These are phyloP conservation scores for Lethenteron camtschaticum DNA, from an alignment of 2,113 vertebrate genomes.

Conservation along the genomic window DNA sequence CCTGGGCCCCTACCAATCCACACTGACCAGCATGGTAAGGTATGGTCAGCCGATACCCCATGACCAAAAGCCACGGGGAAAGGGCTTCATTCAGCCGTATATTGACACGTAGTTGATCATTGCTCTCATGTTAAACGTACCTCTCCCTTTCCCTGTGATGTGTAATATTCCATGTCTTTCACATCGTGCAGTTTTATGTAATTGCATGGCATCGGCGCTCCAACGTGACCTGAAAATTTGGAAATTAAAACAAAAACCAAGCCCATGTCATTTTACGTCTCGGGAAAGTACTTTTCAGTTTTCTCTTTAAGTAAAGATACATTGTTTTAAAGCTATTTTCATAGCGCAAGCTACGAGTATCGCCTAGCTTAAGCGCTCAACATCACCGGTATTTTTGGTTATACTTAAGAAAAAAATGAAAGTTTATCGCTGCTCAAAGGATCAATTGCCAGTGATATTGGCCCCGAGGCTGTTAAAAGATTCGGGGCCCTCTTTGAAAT, in stretches of 20 bases:
- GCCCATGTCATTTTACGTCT: no score
- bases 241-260: neutral
- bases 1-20: no score
- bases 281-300: neutral
- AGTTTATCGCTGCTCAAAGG: no score
- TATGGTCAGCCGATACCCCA: neutral
- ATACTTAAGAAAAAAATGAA: neutral
- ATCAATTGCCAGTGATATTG: no score
- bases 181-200: constrained; percentile 76
- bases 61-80: constrained; percentile 7
- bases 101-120: neutral
- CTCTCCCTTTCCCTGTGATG: constrained; percentile 79
- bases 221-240: constrained; percentile 49
- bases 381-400: neutral
- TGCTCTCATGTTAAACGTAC: constrained; percentile 19
- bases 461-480: no score
- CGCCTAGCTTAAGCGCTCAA: neutral
- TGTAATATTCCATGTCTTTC: constrained; percentile 85
- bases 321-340: neutral
- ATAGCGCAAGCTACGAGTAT: neutral
- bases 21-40: no score
- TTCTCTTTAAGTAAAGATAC: neutral
- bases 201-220: constrained; percentile 76
- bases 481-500: no score
- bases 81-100: constrained; percentile 8